phyloP scores from a whole-genome alignment of 1,140 invertebrate genomes.

The Ceratina japonica region DNA sequence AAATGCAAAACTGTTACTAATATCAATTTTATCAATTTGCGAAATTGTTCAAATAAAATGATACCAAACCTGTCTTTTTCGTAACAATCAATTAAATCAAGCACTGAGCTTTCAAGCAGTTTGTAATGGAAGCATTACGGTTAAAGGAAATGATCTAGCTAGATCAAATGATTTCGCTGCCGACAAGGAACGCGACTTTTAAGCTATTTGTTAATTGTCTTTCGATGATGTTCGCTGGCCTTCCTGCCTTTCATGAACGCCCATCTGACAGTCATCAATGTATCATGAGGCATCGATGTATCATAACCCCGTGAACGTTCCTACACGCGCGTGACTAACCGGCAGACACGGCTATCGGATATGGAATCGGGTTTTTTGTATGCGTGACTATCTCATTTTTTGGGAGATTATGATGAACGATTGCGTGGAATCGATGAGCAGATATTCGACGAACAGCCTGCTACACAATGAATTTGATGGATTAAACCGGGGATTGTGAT shows the following conservation, averaged over 20 bases:
- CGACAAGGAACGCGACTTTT: not conserved
- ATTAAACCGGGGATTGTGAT: not conserved
- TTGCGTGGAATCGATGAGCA: not conserved
- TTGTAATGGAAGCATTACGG: too few species aligned
- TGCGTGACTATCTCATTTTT: slow-evolving; percentile 1
- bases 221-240: slow-evolving; percentile 16
- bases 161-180: too few species aligned
- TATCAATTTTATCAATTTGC: too few species aligned
- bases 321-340: slow-evolving; percentile 1
- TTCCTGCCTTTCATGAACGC: not conserved
- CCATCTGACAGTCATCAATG: not conserved
- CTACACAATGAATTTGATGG: not conserved
- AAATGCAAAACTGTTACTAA: too few species aligned
- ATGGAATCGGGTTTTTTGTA: slow-evolving; percentile 6
- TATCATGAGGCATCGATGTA: not conserved
- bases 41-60: too few species aligned
- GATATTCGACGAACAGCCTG: not conserved
- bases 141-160: too few species aligned
- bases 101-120: too few species aligned
- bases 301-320: slow-evolving; percentile 10
- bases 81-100: too few species aligned
- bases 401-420: not conserved
- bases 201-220: slow-evolving; percentile 5
- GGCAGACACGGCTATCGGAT: not conserved
- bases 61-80: too few species aligned